Percentiles rank a stretch among this genome's conserved stretches.
These are phyloP conservation scores for Hermatobates lingyangjiaoensis DNA, from an alignment of 1,140 invertebrate species.

Conservation along the genomic window DNA sequence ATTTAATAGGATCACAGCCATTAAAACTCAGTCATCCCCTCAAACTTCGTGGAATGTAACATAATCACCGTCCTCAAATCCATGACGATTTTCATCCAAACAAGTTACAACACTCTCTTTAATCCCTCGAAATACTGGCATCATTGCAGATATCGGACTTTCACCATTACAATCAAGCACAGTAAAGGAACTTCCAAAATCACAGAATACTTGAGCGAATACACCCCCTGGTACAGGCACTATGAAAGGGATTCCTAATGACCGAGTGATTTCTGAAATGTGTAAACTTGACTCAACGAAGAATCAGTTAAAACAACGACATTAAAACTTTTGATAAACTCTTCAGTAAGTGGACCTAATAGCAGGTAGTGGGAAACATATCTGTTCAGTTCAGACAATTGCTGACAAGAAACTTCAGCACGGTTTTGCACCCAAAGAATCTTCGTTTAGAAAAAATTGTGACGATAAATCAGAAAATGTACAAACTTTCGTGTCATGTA, in stretches of 20 bases:
- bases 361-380: conserved; percentile 67
- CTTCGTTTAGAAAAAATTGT: conserved; percentile 78
- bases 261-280: conserved; percentile 62
- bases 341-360: conserved; percentile 55
- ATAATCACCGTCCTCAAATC: conserved; percentile 84
- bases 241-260: conserved; percentile 66
- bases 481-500: conserved; percentile 61
- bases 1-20: conserved; percentile 74
- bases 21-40: conserved; percentile 92
- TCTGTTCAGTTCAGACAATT: conserved; percentile 77
- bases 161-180: conserved; percentile 80
- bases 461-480: conserved; percentile 47
- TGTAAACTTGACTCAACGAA: conserved; percentile 52
- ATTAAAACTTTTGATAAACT: conserved; percentile 61
- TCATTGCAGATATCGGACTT: conserved; percentile 68
- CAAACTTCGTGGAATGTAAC: conserved; percentile 82
- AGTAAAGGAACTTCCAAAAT: conserved; percentile 78
- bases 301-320: conserved; percentile 78
- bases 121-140: conserved; percentile 65
- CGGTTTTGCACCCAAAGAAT: conserved; percentile 74
- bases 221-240: conserved; percentile 78
- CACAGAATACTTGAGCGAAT: conserved; percentile 92
- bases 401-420: conserved; percentile 56
- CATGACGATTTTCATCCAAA: conserved; percentile 77
- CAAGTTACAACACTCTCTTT: conserved; percentile 77